Percentiles rank a stretch among this genome's conserved stretches.
These are phyloP conservation scores for Pissodes strobi DNA, from an alignment of 1,140 invertebrate species.

Conservation along the genomic window DNA sequence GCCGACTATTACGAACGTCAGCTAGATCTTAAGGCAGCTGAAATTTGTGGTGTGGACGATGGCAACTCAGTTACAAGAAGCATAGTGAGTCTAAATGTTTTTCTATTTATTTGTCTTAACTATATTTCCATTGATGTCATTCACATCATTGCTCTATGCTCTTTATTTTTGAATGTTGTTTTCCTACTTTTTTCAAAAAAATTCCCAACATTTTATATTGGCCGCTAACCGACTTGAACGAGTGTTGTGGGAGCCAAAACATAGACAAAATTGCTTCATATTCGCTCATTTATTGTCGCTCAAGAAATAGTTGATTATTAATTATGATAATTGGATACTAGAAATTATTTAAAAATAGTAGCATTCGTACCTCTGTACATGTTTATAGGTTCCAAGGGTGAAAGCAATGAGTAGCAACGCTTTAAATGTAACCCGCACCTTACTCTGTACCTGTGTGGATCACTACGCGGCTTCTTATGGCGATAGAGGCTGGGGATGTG, in stretches of 20 bases:
- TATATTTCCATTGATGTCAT: too few relatives aligned
- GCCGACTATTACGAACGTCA: constrained; percentile 84
- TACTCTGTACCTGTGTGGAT: constrained; percentile 78
- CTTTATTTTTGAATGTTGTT: too few relatives aligned
- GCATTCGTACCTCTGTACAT: neutral
- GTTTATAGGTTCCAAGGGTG: constrained; percentile 71
- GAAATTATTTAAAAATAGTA: too few relatives aligned
- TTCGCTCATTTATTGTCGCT: too few relatives aligned
- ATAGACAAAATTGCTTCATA: too few relatives aligned
- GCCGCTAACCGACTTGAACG: too few relatives aligned
- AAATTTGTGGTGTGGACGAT: constrained; percentile 80
- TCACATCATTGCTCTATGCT: too few relatives aligned
- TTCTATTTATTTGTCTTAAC: neutral
- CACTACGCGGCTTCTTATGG: constrained; percentile 87
- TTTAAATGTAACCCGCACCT: constrained; percentile 69
- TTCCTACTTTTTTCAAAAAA: too few relatives aligned
- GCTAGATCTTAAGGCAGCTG: constrained; percentile 72
- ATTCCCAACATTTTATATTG: too few relatives aligned
- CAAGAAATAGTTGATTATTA: too few relatives aligned
- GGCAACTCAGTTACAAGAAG: constrained; percentile 73
- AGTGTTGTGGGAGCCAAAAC: too few relatives aligned
- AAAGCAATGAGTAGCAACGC: constrained; percentile 69
- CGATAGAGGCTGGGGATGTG: constrained; percentile 89
- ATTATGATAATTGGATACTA: too few relatives aligned
- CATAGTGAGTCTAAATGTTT: constrained; percentile 44